Percentiles rank a stretch among this genome's conserved stretches.
Conservation (phyloP, 2,888 invertebrate genomes). For the Parnassius smintheus region DNA sequence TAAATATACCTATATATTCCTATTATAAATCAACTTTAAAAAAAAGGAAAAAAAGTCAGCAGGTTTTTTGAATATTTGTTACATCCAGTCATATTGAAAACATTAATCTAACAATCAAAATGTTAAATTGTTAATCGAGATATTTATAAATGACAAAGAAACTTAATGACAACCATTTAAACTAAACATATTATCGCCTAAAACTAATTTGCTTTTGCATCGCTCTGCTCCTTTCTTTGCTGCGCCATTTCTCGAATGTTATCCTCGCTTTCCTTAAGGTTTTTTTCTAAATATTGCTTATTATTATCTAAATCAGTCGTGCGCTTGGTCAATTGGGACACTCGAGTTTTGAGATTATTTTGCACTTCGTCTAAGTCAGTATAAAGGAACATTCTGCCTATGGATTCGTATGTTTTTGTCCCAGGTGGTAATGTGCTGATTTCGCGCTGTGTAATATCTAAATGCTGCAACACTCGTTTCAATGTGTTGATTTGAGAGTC, state of each 20-base stretch:
- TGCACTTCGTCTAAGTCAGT: slow-evolving; percentile 85
- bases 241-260: slow-evolving; percentile 92
- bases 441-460: slow-evolving; percentile 86
- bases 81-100: too few relatives aligned
- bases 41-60: too few relatives aligned
- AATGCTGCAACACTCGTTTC: slow-evolving; percentile 84
- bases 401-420: slow-evolving; percentile 88
- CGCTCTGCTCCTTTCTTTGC: slow-evolving; percentile 80
- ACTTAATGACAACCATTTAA: too few relatives aligned
- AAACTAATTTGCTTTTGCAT: slow-evolving; percentile 40
- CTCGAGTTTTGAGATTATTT: slow-evolving; percentile 82
- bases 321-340: slow-evolving; percentile 81
- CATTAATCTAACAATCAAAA: too few relatives aligned
- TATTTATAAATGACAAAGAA: too few relatives aligned
- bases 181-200: neutral
- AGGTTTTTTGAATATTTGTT: too few relatives aligned
- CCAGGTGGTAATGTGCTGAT: slow-evolving; percentile 81
- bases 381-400: slow-evolving; percentile 91
- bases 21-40: too few relatives aligned
- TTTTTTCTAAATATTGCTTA: slow-evolving; percentile 90
- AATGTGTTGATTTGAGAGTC: slow-evolving; percentile 88
- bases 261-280: slow-evolving; percentile 91
- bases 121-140: too few relatives aligned
- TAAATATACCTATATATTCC: too few relatives aligned
- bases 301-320: slow-evolving; percentile 87